A percentile compares a stretch with the other conserved stretches of the same genome.
phyloP scores from a whole-genome alignment of 2,888 invertebrate species.

The Drosophila affinis region DNA sequence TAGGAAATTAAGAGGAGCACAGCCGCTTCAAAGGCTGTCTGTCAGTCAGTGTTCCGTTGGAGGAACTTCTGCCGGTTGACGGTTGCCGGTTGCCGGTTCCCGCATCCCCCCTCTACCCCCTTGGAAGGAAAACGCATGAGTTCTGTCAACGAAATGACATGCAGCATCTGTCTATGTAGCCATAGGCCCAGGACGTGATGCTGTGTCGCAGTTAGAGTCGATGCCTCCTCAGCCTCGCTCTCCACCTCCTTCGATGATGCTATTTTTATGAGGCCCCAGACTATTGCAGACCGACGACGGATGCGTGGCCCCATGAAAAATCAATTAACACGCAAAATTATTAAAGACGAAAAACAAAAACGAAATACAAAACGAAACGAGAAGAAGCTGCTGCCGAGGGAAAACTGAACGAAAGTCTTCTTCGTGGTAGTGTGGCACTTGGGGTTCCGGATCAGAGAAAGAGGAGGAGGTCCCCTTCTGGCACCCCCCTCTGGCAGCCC shows the following conservation, averaged over 20 bases:
- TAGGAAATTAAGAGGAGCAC: constrained; percentile 33
- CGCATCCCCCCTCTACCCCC: constrained; percentile 32
- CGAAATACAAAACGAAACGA: constrained; percentile 23
- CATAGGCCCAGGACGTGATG: constrained; percentile 71
- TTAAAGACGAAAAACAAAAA: constrained; percentile 68
- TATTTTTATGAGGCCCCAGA: constrained; percentile 69
- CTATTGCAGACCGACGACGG: constrained; percentile 59
- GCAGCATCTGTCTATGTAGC: constrained; percentile 76
- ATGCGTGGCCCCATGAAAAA: constrained; percentile 79
- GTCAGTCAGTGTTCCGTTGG: constrained; percentile 21
- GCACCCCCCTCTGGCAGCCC: no score
- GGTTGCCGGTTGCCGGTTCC: constrained; percentile 4
- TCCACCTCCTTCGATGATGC: constrained; percentile 50
- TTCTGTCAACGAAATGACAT: constrained; percentile 78
- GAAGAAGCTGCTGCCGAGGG: background rate
- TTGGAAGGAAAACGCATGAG: constrained; percentile 59
- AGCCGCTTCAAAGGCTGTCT: constrained; percentile 57
- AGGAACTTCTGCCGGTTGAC: constrained; percentile 4
- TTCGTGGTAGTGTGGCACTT: constrained; percentile 7
- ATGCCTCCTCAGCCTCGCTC: background rate
- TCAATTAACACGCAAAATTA: constrained; percentile 80
- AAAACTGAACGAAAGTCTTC: constrained; percentile 29
- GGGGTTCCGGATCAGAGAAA: constrained; percentile 15
- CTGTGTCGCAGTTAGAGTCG: constrained; percentile 61
- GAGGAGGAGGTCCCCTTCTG: constrained; percentile 4